Evolutionary conservation across 1,140 invertebrate genomes (phyloP).

Genomic region (Patella vulgata): DNA sequence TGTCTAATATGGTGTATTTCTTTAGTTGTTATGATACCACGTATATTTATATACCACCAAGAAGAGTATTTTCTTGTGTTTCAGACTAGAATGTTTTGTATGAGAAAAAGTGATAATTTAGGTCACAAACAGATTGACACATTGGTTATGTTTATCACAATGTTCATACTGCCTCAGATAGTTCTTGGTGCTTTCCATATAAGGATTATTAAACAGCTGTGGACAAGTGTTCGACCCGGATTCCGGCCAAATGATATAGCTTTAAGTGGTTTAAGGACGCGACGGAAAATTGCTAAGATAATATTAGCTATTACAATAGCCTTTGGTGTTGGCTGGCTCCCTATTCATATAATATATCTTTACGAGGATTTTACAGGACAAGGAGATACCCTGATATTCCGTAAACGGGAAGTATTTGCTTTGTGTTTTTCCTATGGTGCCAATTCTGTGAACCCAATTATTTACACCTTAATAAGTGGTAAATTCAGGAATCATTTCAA

Average conservation of each 20-base stretch:
- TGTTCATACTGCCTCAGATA: slow-evolving; percentile 40
- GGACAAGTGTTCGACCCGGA: slow-evolving; percentile 26
- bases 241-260: slow-evolving; percentile 12
- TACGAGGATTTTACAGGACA: slow-evolving; percentile 88
- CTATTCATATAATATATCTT: slow-evolving; percentile 76
- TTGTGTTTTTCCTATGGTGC: slow-evolving; percentile 75
- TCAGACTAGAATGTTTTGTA: slow-evolving; percentile 11
- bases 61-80: slow-evolving; percentile 3
- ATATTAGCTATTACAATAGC: slow-evolving; percentile 87
- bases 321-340: slow-evolving; percentile 89
- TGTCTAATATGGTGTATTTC: slow-evolving; percentile 37
- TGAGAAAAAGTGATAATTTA: slow-evolving; percentile 11
- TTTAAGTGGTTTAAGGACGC: slow-evolving; percentile 26
- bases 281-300: slow-evolving; percentile 78
- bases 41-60: slow-evolving; percentile 22
- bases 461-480: slow-evolving; percentile 88
- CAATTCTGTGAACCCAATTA: slow-evolving; percentile 90
- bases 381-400: slow-evolving; percentile 82
- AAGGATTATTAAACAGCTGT: slow-evolving; percentile 47
- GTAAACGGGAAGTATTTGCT: slow-evolving; percentile 80
- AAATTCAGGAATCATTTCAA: slow-evolving; percentile 92
- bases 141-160: slow-evolving; percentile 31
- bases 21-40: slow-evolving; percentile 30
- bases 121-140: slow-evolving; percentile 29
- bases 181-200: slow-evolving; percentile 41